These are phyloP conservation scores for Nesoenas mayeri DNA, from an alignment of 2,113 vertebrate species.

Conservation along the genomic window DNA sequence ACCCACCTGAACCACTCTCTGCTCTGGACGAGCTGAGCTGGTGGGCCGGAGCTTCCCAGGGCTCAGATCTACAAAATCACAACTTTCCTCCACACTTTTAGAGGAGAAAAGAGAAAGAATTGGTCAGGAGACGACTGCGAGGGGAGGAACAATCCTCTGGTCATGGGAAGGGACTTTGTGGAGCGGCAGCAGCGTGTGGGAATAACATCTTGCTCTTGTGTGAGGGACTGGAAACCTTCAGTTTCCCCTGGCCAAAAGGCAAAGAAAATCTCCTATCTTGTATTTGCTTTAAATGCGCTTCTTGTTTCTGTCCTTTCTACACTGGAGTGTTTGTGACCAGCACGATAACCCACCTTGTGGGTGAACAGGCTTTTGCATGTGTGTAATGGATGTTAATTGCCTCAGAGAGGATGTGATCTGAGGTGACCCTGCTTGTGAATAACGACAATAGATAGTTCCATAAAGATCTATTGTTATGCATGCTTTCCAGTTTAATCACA, in stretches of 20 bases:
- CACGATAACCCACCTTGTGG: neutral
- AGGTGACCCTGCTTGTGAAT: neutral
- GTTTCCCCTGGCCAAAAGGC: neutral
- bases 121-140: neutral
- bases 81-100: neutral
- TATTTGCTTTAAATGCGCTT: neutral
- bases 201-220: neutral
- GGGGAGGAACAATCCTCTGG: neutral
- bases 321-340: neutral
- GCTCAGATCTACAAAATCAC: neutral
- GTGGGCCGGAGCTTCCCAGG: neutral
- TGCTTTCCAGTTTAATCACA: neutral
- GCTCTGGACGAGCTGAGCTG: neutral
- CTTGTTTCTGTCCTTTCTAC: neutral
- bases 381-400: neutral
- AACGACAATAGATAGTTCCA: neutral
- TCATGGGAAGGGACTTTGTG: neutral
- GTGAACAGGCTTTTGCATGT: neutral
- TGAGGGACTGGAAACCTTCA: neutral
- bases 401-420: neutral
- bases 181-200: neutral
- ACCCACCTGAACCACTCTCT: neutral
- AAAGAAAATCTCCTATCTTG: neutral
- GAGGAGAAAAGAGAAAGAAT: neutral
- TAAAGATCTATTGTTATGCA: neutral